Base-by-base conservation (phyloP, 37 sponge, comb jelly and placozoan genomes). In the Cliona cf. orientalis region DNA sequence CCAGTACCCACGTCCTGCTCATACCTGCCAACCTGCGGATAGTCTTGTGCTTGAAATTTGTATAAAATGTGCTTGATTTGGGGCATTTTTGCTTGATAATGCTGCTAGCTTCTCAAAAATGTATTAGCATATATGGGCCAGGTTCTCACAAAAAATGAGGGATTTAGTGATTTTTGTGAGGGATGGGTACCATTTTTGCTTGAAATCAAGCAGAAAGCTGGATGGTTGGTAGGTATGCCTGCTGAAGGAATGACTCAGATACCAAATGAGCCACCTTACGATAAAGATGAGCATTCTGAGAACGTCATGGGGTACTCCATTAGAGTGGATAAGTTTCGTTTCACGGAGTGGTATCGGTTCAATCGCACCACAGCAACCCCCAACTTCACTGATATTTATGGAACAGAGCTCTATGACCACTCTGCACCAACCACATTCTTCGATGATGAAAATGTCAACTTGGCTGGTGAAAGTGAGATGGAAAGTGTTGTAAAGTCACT, bases 281-380 rank as follows among this genome's bases (percentile, higher is more conserved):
- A 75, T 34, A 49, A 49, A 34, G 41, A 25, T 62, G 77, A 79
- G 56, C 66, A 79, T 32, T 37, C 37, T 4, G 86, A 78, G 29
- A 69, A 77, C 67, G 75, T 68, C 6, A 85, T 85, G 86, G 86
- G 86, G 9, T 85, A 85, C 35, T 33, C 83, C 14, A 34, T 82
- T 19, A 62, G 83, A 36, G 71, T 69, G 6, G 83, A 80, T 28
- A 2, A 46, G 42, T 82, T 57, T 71, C 83, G 83, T 35, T 82
- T 65, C 63, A 82, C 83, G 3, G 85, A 84, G 39, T 75, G 85
- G 75, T 64, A 41, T 5, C 43, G 75, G 4, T 84, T 84, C 56
- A 72, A 82, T 42, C 58, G 64, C 5, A 49, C 74, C 6, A 63
- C 75, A 5, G 46, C 34, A 32, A 37, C 2, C 3, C 83, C 72